Evolutionary conservation across 2,797 vertebrate species (phyloP).

Genomic region (Staurois parvus): DNA sequence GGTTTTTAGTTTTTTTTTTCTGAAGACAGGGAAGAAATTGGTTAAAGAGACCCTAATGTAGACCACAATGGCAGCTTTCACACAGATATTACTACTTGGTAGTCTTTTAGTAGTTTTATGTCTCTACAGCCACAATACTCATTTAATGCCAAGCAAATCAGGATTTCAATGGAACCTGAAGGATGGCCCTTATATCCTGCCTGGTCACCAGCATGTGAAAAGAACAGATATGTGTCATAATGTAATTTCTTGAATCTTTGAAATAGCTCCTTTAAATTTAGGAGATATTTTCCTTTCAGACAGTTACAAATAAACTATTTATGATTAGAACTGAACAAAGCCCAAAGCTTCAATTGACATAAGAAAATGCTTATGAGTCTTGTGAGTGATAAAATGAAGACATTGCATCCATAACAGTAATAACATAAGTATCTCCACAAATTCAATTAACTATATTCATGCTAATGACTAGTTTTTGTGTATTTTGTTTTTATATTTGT

Average conservation of each 20-base stretch:
- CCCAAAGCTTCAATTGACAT: conserved; percentile 42
- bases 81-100: conserved; percentile 67
- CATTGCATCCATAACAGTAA: background rate
- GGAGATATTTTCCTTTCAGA: conserved; percentile 67
- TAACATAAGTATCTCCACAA: no score
- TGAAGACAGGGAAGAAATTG: conserved; percentile 68
- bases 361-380: conserved; percentile 23
- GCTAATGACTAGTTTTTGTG: no score
- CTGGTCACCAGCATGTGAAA: conserved; percentile 68
- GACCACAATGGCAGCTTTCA: conserved; percentile 60
- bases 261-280: conserved; percentile 71
- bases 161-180: conserved; percentile 71
- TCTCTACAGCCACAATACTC: conserved; percentile 71
- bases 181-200: conserved; percentile 72
- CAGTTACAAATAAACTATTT: conserved; percentile 54
- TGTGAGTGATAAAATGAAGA: background rate
- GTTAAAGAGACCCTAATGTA: conserved; percentile 74
- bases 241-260: conserved; percentile 74
- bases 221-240: conserved; percentile 75
- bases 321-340: conserved; percentile 55
- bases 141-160: conserved; percentile 65
- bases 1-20: conserved; percentile 65
- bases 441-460: no score
- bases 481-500: no score
- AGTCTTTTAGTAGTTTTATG: conserved; percentile 73